phyloP scores from a whole-genome alignment of 1,140 invertebrate genomes.

The Monomorium pharaonis region DNA sequence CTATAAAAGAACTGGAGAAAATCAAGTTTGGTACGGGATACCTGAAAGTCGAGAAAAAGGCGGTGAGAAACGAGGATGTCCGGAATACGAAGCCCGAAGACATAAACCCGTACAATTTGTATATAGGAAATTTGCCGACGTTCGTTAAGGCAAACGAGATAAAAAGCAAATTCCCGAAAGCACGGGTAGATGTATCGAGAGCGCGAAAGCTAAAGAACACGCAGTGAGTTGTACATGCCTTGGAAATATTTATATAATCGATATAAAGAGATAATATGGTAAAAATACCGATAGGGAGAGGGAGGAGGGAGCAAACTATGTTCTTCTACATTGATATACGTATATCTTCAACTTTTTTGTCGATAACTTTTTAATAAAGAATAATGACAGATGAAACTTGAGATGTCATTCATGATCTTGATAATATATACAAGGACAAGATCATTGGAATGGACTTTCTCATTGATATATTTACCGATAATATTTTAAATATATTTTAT shows the following conservation, averaged over 20 bases:
- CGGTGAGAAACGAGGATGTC: slow-evolving; percentile 85
- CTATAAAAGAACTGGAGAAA: slow-evolving; percentile 87
- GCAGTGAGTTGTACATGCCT: slow-evolving; percentile 78
- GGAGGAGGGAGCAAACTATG: too few species aligned
- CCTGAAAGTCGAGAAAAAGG: slow-evolving; percentile 88
- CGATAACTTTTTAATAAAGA: too few species aligned
- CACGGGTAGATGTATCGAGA: slow-evolving; percentile 86
- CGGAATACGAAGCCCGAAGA: slow-evolving; percentile 83
- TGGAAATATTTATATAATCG: background rate
- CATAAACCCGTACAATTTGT: slow-evolving; percentile 89
- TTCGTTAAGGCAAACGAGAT: slow-evolving; percentile 88
- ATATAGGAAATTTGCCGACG: slow-evolving; percentile 89
- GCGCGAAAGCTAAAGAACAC: slow-evolving; percentile 88
- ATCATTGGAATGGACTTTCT: too few species aligned
- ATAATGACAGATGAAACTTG: too few species aligned
- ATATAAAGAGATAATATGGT: background rate
- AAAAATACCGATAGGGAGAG: too few species aligned
- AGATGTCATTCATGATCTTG: too few species aligned
- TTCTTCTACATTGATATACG: too few species aligned
- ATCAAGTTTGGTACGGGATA: slow-evolving; percentile 87
- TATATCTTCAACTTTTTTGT: too few species aligned
- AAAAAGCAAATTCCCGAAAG: slow-evolving; percentile 86
- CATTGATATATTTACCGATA: too few species aligned
- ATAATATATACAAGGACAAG: too few species aligned
- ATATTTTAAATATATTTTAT: too few species aligned